A percentile compares a stretch with the other conserved stretches of the same genome.
phyloP scores from a whole-genome alignment of 2,113 vertebrate genomes.

The Coracopsis vasa region DNA sequence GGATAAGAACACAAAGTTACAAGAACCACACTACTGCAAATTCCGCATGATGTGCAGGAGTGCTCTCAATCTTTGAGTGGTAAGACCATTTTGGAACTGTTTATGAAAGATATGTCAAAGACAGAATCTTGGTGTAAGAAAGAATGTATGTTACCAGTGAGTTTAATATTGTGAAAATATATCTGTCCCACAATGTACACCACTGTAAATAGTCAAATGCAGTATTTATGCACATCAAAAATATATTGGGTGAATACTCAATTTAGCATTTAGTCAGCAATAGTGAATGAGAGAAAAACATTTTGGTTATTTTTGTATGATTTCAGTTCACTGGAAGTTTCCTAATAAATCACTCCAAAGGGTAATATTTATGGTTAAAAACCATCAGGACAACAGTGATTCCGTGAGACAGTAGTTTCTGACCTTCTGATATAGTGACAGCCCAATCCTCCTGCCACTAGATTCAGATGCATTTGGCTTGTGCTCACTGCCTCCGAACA shows the following conservation, averaged over 20 bases:
- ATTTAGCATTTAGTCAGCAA: slow-evolving; percentile 19
- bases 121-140: slow-evolving; percentile 23
- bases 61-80: slow-evolving; percentile 14
- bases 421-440: neutral
- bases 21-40: slow-evolving; percentile 34
- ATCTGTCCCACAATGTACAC: slow-evolving; percentile 40
- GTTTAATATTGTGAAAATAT: slow-evolving; percentile 39
- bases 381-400: neutral
- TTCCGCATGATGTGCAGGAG: slow-evolving; percentile 37
- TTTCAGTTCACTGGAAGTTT: neutral
- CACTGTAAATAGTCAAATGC: slow-evolving; percentile 36
- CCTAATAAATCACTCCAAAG: slow-evolving; percentile 3
- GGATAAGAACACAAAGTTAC: slow-evolving; percentile 60
- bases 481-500: neutral
- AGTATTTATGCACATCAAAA: slow-evolving; percentile 44
- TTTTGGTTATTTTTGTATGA: slow-evolving; percentile 1
- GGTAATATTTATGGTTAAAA: slow-evolving; percentile 27
- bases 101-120: neutral
- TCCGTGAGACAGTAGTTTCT: neutral
- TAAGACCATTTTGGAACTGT: slow-evolving; percentile 22
- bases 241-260: neutral
- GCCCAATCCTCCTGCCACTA: neutral
- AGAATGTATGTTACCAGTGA: slow-evolving; percentile 6
- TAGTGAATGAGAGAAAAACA: neutral
- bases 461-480: slow-evolving; percentile 7